phyloP scores from a whole-genome alignment of 2,113 vertebrate genomes.

The Andinoacara biseriatus region DNA sequence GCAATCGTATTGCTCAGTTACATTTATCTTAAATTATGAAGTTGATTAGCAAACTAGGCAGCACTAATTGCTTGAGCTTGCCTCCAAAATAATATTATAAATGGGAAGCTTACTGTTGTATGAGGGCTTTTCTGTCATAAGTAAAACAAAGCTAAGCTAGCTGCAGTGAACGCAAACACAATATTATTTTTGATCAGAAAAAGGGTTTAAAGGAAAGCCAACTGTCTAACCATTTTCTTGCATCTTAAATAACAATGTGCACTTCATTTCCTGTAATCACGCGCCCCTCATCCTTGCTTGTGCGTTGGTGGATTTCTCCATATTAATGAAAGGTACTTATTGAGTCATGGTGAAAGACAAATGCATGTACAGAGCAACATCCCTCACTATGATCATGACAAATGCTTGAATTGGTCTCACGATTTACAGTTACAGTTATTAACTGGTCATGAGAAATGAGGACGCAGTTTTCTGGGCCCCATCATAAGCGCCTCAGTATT shows the following conservation, averaged over 20 bases:
- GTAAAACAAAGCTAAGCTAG: neutral
- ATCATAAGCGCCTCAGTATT: constrained; percentile 24
- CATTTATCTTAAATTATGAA: neutral
- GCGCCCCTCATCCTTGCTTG: constrained; percentile 10
- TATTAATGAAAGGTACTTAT: constrained; percentile 45
- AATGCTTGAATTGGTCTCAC: neutral
- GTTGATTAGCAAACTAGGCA: neutral
- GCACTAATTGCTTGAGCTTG: neutral
- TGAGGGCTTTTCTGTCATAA: neutral
- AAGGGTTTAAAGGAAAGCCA: neutral
- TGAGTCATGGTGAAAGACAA: constrained; percentile 26
- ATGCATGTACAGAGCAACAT: constrained; percentile 3
- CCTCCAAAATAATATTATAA: neutral
- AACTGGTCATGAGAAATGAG: constrained; percentile 41
- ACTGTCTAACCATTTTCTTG: neutral
- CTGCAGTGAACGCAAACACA: too few relatives aligned
- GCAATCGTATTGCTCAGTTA: neutral
- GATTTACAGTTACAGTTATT: constrained; percentile 32
- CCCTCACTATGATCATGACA: constrained; percentile 27
- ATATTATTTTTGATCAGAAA: neutral
- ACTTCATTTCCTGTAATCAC: constrained; percentile 59
- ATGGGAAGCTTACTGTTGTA: neutral
- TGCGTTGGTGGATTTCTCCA: constrained; percentile 11
- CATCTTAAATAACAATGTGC: constrained; percentile 20
- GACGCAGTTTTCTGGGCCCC: constrained; percentile 9